Conservation (phyloP, 1,140 invertebrate species). For the Leucophenga varia region DNA sequence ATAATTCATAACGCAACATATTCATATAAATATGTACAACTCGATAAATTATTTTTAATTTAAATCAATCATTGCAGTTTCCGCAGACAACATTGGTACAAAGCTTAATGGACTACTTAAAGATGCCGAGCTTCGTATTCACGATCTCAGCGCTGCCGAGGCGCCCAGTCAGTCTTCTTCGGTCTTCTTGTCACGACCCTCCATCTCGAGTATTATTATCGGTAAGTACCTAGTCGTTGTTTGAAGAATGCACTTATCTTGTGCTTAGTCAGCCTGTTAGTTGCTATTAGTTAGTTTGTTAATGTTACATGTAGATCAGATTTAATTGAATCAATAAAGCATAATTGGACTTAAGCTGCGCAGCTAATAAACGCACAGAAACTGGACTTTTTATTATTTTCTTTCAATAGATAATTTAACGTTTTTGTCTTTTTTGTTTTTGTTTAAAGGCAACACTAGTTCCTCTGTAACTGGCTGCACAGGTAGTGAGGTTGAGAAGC, state of each 20-base stretch:
- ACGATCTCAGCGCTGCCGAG: slow-evolving; percentile 65
- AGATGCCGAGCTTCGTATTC: slow-evolving; percentile 77
- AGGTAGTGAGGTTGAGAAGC: slow-evolving; percentile 77
- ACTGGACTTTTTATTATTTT: not conserved
- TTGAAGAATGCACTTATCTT: not conserved
- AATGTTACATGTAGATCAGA: not conserved
- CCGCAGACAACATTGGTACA: slow-evolving; percentile 70
- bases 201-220: slow-evolving; percentile 56
- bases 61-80: slow-evolving; percentile 62
- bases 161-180: slow-evolving; percentile 37
- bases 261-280: not conserved
- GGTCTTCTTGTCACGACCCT: slow-evolving; percentile 45
- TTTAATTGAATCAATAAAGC: slow-evolving; percentile 6
- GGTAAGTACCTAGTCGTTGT: slow-evolving; percentile 31
- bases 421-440: not conserved
- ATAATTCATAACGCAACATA: slow-evolving; percentile 24
- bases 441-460: slow-evolving; percentile 45
- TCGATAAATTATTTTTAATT: slow-evolving; percentile 7
- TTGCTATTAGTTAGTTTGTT: too few species aligned
- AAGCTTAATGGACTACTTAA: slow-evolving; percentile 73
- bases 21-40: slow-evolving; percentile 79
- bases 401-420: not conserved
- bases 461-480: slow-evolving; percentile 66
- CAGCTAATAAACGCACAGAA: not conserved
- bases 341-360: not conserved